Base-by-base conservation (phyloP, 2,113 vertebrate species). In the Larimichthys polyactis region DNA sequence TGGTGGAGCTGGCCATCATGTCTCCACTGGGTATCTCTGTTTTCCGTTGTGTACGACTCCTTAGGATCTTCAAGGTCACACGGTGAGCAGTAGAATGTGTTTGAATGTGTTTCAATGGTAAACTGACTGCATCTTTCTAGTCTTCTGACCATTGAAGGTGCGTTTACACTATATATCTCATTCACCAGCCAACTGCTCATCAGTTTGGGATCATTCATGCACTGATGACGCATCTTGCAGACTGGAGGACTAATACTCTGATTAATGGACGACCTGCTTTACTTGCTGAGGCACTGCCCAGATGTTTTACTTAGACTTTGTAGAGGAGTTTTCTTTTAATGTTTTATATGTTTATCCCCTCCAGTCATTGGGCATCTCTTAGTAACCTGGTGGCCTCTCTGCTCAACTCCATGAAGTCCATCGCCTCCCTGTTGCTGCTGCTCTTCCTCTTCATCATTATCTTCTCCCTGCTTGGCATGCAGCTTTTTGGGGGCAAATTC, bases 371-470 rank as follows among this genome's bases (percentile, higher is more conserved):
- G 98, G 97, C 97, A 14, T 99, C 98, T 91, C 96, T 99, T 75
- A 99, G 98, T 94, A 99, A 99, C 94, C 92, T 99, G 90, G 98
- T 99, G 94, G 98, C 98, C 2, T 99, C 98, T 78, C 94, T 99
- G 93, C 94, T 99, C 87, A 99, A 99, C 96, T 99, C 98, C 92
- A 99, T 99, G 98, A 99, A 99, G 96, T 99, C 98, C 91, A 99
- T 99, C 51, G 98, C 98, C 74, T 99, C 98, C 11, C 95, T 99
- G 89, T 89, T 99, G 94, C 96, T 99, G 82, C 95, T 99, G 90
- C 97, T 99, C 91, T 99, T 99, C 94, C 98, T 99, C 94, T 99
- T 99, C 96, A 99, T 99, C 92, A 99, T 99, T 92, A 99, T 99
- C 93, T 99, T 99, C 95, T 98, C 98, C 66, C 93, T 99, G 94